Percentiles rank a stretch among this genome's conserved stretches.
phyloP scores from a whole-genome alignment of 2,888 invertebrate species.

The Orthosia incerta region DNA sequence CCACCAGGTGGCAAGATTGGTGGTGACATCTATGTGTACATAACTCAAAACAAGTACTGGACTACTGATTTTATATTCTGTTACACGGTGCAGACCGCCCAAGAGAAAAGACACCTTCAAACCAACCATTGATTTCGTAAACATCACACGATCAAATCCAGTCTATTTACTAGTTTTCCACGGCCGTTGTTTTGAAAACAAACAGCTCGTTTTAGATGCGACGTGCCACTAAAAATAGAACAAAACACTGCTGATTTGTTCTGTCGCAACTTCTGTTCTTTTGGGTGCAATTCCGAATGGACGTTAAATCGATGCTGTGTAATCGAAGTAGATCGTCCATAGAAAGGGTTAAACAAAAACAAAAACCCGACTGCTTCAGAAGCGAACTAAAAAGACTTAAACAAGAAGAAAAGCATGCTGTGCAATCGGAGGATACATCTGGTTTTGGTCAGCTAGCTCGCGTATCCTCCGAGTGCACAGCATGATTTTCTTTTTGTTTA shows the following conservation, averaged over 20 bases:
- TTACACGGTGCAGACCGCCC: background rate
- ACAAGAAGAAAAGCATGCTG: too few species aligned
- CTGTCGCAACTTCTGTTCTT: constrained; percentile 17
- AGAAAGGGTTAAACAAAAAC: too few species aligned
- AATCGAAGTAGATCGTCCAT: background rate
- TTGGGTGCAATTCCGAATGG: background rate
- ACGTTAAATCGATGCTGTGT: background rate
- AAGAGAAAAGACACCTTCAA: background rate
- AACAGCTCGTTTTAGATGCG: constrained; percentile 24
- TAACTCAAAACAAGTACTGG: too few species aligned
- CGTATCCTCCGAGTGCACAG: too few species aligned
- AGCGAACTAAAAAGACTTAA: too few species aligned
- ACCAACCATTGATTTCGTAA: constrained; percentile 12
- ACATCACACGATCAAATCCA: constrained; percentile 6
- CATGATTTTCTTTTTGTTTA: too few species aligned
- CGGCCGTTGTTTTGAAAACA: constrained; percentile 22
- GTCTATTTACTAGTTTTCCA: constrained; percentile 14
- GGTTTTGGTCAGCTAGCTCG: too few species aligned
- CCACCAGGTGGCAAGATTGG: too few species aligned
- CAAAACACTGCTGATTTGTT: constrained; percentile 37
- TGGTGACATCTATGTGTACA: too few species aligned
- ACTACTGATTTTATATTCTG: too few species aligned
- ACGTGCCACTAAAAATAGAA: constrained; percentile 24
- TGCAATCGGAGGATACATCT: too few species aligned
- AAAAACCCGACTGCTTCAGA: too few species aligned